A percentile compares a stretch with the other conserved stretches of the same genome.
Evolutionary conservation across 2,797 vertebrate genomes (phyloP).

Genomic region (Sebastes hubbsi): DNA sequence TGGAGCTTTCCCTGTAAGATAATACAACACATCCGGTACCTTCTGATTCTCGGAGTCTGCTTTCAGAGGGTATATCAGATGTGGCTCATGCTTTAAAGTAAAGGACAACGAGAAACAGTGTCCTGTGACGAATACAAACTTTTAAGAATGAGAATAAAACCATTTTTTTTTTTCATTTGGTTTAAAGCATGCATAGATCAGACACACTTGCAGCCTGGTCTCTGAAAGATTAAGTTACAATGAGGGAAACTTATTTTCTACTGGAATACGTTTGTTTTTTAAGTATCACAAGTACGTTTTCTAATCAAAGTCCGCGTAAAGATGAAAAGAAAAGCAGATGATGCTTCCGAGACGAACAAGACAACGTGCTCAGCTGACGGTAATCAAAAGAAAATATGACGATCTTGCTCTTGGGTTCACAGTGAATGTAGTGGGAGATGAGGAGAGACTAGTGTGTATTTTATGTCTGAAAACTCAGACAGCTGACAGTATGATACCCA

Average conservation of each 20-base stretch:
- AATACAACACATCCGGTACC: neutral
- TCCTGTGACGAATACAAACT: neutral
- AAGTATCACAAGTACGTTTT: neutral
- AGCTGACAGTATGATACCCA: neutral
- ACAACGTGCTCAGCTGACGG: neutral
- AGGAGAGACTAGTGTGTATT: neutral
- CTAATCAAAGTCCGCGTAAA: neutral
- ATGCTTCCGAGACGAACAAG: neutral
- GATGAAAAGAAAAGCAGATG: neutral
- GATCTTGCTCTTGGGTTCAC: neutral
- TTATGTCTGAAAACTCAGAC: neutral
- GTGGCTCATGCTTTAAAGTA: neutral
- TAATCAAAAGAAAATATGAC: neutral
- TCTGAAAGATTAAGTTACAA: neutral
- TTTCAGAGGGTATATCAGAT: neutral
- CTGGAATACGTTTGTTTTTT: neutral
- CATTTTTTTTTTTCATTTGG: neutral
- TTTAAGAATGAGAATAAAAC: neutral
- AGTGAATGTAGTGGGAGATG: neutral
- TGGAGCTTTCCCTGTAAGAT: slow-evolving; percentile 5
- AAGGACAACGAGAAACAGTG: neutral
- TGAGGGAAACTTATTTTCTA: neutral
- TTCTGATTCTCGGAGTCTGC: neutral
- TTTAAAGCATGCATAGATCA: neutral
- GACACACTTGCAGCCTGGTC: neutral